Conservation (phyloP, 2,888 invertebrate species). For the Drosophila subquinaria region DNA sequence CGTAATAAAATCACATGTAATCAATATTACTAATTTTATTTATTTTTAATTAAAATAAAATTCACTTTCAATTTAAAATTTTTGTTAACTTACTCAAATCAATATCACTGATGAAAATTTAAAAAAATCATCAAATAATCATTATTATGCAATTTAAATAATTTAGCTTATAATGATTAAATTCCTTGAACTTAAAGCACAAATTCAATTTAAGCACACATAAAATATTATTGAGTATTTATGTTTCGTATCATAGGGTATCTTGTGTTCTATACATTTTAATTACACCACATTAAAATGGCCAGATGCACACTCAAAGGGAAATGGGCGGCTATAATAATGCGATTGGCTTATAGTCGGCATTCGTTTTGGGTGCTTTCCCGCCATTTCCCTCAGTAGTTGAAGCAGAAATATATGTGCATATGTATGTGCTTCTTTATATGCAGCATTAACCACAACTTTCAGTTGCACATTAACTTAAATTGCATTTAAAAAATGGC, state of each 20-base stretch:
- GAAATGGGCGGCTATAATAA: conserved; percentile 54
- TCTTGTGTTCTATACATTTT: neutral
- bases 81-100: no score
- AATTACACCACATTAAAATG: neutral
- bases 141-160: no score
- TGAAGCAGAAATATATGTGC: conserved; percentile 12
- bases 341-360: conserved; percentile 61
- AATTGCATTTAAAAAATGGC: conserved; percentile 14
- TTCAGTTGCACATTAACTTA: conserved; percentile 34
- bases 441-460: conserved; percentile 38
- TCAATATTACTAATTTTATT: no score
- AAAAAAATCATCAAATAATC: no score
- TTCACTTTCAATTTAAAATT: no score
- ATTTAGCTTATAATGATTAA: no score
- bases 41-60: no score
- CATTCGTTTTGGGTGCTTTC: conserved; percentile 23
- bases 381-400: neutral
- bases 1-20: no score
- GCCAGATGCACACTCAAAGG: conserved; percentile 17
- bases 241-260: neutral
- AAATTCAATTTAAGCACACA: no score
- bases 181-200: neutral
- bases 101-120: no score
- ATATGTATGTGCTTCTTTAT: conserved; percentile 10
- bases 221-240: no score